Base-by-base conservation (phyloP, 2,888 invertebrate genomes). In the Caenorhabditis imperialis region DNA sequence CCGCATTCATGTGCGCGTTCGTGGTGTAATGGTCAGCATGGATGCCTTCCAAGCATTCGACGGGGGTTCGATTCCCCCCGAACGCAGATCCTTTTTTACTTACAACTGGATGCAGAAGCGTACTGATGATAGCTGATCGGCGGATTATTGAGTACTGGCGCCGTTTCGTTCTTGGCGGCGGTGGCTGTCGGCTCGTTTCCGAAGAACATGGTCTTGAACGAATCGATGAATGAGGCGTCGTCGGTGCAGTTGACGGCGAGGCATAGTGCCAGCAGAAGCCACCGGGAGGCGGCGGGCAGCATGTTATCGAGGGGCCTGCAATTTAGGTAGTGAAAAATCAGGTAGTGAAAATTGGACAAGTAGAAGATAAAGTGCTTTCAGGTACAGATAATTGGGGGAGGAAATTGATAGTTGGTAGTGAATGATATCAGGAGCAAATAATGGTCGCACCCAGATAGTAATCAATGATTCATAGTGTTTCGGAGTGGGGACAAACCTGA, bases 1-100 rank as follows among this genome's bases (percentile, higher is more conserved):
- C n/a, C n/a, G n/a, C n/a, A n/a, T n/a, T n/a, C n/a, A n/a, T n/a
- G n/a, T n/a, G 35, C 45, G 69, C 58, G 60, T 60, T 70, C 60
- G 69, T 70, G 79, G 79, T 79, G 79, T 79, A 79, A 76, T 76
- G 79, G 79, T 79, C 75, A 79, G 79, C 79, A 79, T 79, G 79
- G 79, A 75, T 76, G 71, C 77, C 75, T 81, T 77, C 78, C 78
- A 81, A 81, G 77, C 69, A 70, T 60, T 60, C 69, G 58, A 70
- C 69, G 60, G 69, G 58, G 60, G 60, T 70, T 60, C 69, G 60
- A 70, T 60, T 70, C 60, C 69, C 69, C 70, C 61, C 61, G 54
- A 70, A 70, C 60, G 61, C 69, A 70, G 33, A 70, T 25, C 12
- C 25, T 35, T 38, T 61, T 67, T 35, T 51, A 62, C 65, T 65